These are phyloP conservation scores for Gobio gobio DNA, from an alignment of 2,113 vertebrate species.

Conservation along the genomic window DNA sequence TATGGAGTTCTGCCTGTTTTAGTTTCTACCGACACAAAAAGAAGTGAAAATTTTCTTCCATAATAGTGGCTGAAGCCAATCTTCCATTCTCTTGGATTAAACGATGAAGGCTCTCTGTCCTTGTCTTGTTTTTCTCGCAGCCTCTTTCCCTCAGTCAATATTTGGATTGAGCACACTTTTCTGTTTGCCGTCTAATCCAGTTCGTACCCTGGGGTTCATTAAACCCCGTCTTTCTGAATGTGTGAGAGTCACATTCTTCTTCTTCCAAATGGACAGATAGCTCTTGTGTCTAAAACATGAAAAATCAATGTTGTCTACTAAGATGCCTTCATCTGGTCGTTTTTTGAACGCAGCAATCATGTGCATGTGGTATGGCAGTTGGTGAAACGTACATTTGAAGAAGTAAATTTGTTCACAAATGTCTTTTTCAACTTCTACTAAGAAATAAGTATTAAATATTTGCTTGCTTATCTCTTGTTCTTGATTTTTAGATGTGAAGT, in stretches of 20 bases:
- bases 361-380: constrained; percentile 1
- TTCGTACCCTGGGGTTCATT: background rate
- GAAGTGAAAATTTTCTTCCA: background rate
- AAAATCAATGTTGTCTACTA: background rate
- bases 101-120: background rate
- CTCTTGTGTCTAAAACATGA: no score
- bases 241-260: background rate
- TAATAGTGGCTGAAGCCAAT: background rate
- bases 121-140: no score
- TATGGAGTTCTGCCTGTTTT: background rate
- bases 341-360: background rate
- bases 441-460: constrained; percentile 4
- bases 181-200: background rate
- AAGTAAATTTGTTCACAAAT: constrained; percentile 5
- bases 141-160: background rate
- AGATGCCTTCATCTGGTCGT: background rate
- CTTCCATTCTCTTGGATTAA: background rate
- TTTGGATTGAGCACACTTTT: background rate
- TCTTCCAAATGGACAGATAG: background rate
- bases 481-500: constrained; percentile 12
- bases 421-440: background rate
- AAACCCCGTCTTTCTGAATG: background rate
- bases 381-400: background rate
- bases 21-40: background rate
- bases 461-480: constrained; percentile 8